These are phyloP conservation scores for Heteromurus nitidus DNA, from an alignment of 2,888 invertebrate species.

Conservation along the genomic window DNA sequence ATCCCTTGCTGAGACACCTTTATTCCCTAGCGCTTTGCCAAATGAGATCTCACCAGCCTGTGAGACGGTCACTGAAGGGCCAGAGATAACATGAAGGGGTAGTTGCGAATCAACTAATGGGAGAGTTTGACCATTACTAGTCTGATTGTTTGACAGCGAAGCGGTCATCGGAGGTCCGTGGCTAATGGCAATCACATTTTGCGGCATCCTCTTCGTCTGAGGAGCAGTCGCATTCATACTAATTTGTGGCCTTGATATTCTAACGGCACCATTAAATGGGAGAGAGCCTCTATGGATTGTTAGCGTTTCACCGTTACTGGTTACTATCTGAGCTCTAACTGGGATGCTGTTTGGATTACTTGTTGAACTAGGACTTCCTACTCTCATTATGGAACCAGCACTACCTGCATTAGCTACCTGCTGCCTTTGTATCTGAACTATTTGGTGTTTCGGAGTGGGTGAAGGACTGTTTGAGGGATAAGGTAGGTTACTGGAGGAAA, in stretches of 20 bases:
- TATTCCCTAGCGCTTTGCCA: constrained; percentile 2
- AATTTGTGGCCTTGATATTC: constrained; percentile 66
- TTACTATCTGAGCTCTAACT: constrained; percentile 72
- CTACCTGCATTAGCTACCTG: constrained; percentile 38
- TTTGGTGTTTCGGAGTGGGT: constrained; percentile 59
- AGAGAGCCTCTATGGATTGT: constrained; percentile 72
- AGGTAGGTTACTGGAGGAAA: constrained; percentile 42
- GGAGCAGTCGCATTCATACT: constrained; percentile 62
- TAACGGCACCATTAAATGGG: constrained; percentile 63
- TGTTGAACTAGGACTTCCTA: constrained; percentile 41
- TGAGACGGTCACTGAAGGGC: constrained; percentile 9
- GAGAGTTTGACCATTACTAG: constrained; percentile 15
- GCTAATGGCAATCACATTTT: constrained; percentile 68
- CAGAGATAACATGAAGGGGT: constrained; percentile 26
- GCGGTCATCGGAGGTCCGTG: constrained; percentile 11
- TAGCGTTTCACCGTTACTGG: constrained; percentile 73
- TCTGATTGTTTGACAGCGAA: not conserved
- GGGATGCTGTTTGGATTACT: constrained; percentile 64
- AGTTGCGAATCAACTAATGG: constrained; percentile 27
- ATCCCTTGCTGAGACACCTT: constrained; percentile 41
- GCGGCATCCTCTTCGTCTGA: constrained; percentile 67
- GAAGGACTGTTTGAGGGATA: constrained; percentile 54
- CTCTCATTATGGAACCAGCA: constrained; percentile 47
- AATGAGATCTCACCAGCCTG: not conserved
- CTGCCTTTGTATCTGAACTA: constrained; percentile 64